Base-by-base conservation (phyloP, 2,888 invertebrate genomes). In the Cosmia trapezina region DNA sequence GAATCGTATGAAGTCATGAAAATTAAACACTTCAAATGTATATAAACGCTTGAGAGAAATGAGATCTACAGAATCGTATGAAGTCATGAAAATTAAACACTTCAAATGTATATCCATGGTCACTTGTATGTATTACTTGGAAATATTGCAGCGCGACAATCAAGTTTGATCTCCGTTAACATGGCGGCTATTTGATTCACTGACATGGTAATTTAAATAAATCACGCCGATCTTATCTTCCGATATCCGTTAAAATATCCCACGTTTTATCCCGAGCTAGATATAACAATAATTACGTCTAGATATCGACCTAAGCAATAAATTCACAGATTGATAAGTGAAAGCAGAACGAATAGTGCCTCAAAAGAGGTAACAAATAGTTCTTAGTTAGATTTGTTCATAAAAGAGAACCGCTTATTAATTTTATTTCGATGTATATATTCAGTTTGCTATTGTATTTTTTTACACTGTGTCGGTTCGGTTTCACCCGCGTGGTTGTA, bases 291-390 rank as follows among this genome's bases (percentile, higher is more conserved):
- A 80, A 83, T 81, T 72, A 76, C 60, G 63, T 70, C 62, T 76
- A 54, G 59, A 62, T 64, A 71, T 67, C 69, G 76, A 70, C 56
- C 45, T 56, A 63, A 53, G 56, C 51, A 61, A 85, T 85, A 85
- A 83, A 85, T 84, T 73, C 53, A 33, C 51, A 33, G 22, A 47
- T 63, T 81, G 71, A 85, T 85, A 79, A 59, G 82, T 69, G 85
- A 83, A 85, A 85, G 78, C 73, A 57, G 37, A 54, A 63, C 57
- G 63, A 62, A 76, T 59, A 70, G 7, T 59, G 59, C 22, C 49
- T 71, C 57, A 71, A 64, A 74, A 68, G 61, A 68, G 61, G 60
- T 74, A 64, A 79, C 71, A 68, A 80, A 81, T 80, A 41, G 53
- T 59, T 59, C 41, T 11, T 73, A 81, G 73, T 67, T 49, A 76